Conservation (phyloP, 2,113 vertebrate genomes). For the Rhineura floridana region DNA sequence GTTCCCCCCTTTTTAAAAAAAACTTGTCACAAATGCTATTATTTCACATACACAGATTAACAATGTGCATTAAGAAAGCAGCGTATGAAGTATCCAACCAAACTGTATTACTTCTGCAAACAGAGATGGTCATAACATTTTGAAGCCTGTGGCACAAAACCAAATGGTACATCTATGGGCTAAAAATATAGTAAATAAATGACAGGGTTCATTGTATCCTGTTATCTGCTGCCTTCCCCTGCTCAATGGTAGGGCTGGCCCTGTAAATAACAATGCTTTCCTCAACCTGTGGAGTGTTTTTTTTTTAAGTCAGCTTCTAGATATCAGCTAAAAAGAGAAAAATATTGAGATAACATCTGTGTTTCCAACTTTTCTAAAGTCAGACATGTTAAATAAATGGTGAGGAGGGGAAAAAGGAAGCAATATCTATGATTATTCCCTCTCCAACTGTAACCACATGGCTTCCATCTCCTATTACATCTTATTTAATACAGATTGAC, state of each 20-base stretch:
- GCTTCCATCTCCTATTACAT: neutral
- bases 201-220: neutral
- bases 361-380: slow-evolving; percentile 41
- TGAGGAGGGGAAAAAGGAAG: neutral
- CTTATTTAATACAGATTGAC: slow-evolving; percentile 25
- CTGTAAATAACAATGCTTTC: neutral
- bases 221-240: neutral
- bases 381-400: neutral
- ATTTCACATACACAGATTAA: slow-evolving; percentile 50
- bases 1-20: slow-evolving; percentile 39
- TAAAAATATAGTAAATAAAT: neutral
- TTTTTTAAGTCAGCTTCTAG: neutral
- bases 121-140: neutral
- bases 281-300: neutral
- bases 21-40: slow-evolving; percentile 56
- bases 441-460: neutral
- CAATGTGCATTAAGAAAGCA: slow-evolving; percentile 64
- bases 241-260: neutral
- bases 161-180: neutral
- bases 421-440: neutral
- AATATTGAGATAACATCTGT: slow-evolving; percentile 41
- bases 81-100: slow-evolving; percentile 55
- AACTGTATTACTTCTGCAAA: slow-evolving; percentile 30
- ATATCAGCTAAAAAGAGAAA: neutral
- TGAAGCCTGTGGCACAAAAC: neutral